Evolutionary conservation across 53 echinoderm and acorn worm genomes (phyloP).

Genomic region (Luidia sarsii): DNA sequence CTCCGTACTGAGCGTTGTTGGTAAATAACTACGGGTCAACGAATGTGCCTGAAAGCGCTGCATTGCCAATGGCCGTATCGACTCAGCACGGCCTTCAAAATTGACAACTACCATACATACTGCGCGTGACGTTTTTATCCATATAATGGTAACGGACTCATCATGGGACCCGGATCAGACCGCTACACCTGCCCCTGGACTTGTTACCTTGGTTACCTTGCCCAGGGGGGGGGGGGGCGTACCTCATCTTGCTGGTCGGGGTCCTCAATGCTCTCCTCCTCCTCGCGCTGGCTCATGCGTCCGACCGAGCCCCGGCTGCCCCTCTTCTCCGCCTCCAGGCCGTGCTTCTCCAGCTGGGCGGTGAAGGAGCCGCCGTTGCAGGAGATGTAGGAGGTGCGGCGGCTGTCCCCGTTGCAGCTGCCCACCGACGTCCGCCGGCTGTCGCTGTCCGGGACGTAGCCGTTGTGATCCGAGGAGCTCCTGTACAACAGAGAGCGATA

Average conservation of each 20-base stretch:
- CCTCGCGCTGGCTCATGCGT: slow-evolving; percentile 43
- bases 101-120: no score
- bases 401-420: slow-evolving; percentile 80
- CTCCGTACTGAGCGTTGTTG: no score
- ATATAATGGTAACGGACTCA: no score
- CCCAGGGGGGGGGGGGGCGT: slow-evolving; percentile 59
- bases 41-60: no score
- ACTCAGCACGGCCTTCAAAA: no score
- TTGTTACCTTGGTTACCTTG: no score
- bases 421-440: slow-evolving; percentile 64
- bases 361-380: slow-evolving; percentile 92
- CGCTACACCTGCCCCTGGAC: no score
- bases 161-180: no score
- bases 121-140: no score
- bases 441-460: slow-evolving; percentile 87
- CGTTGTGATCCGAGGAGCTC: slow-evolving; percentile 79
- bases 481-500: slow-evolving; percentile 35
- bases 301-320: slow-evolving; percentile 44
- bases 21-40: no score
- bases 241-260: slow-evolving; percentile 95
- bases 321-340: slow-evolving; percentile 53
- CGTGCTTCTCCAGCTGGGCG: slow-evolving; percentile 63
- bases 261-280: slow-evolving; percentile 75
- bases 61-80: no score
- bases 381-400: slow-evolving; percentile 92